phyloP scores from a whole-genome alignment of 2,797 vertebrate species.

The Anguilla marmorata region DNA sequence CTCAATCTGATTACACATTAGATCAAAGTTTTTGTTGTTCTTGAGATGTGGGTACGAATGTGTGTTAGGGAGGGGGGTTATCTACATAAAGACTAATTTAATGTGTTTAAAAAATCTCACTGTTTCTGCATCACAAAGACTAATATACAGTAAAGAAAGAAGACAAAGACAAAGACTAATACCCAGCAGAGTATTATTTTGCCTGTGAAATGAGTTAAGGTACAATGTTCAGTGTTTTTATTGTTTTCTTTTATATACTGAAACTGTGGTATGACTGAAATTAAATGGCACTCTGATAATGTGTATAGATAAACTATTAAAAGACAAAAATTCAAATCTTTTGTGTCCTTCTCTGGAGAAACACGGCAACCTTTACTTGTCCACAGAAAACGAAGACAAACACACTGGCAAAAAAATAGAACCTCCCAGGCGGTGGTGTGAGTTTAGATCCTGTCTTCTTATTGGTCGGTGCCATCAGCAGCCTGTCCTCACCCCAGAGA shows the following conservation, averaged over 20 bases:
- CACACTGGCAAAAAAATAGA: neutral
- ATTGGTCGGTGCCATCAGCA: conserved; percentile 8
- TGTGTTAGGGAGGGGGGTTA: neutral
- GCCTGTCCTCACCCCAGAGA: neutral
- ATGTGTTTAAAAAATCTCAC: neutral
- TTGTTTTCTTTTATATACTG: conserved; percentile 9
- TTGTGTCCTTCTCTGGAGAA: neutral
- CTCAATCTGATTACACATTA: neutral
- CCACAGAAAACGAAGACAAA: neutral
- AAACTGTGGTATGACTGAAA: neutral
- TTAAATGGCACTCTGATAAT: conserved; percentile 5
- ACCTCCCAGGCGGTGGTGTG: neutral
- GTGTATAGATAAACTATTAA: conserved; percentile 12
- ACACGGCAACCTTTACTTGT: neutral
- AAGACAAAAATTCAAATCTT: neutral
- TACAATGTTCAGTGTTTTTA: conserved; percentile 23
- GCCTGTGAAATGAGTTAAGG: neutral
- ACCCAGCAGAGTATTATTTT: neutral
- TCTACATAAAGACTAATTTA: neutral
- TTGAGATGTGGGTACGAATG: too few species aligned
- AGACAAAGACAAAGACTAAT: conserved; percentile 2
- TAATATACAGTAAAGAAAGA: neutral
- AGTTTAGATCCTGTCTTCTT: neutral
- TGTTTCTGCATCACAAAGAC: conserved; percentile 10
- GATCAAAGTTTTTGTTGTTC: neutral